Base-by-base conservation (phyloP, 2,888 invertebrate species). In the Stenoptilia bipunctidactyla region DNA sequence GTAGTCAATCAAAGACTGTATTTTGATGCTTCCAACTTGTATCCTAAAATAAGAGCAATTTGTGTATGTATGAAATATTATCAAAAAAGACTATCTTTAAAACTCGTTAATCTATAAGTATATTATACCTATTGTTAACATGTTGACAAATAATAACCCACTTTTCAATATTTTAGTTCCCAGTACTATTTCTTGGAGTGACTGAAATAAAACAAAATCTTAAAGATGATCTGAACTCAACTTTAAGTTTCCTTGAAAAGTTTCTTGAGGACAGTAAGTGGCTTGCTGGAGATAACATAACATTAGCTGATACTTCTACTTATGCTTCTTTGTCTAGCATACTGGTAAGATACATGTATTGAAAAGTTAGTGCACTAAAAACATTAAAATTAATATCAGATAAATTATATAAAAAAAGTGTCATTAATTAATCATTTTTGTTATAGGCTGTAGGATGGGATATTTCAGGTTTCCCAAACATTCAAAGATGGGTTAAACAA, bases 271-370 rank as follows among this genome's bases (percentile, higher is more conserved):
- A 73, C 13, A 83, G 77, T 36, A 77, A 86, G 47, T 90, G 88
- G 85, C 86, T 88, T 20, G 85, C 88, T 15, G 90, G 89, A 4
- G 77, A 88, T 35, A 66, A 82, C 37, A 62, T 86, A 27, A 90
- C 90, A 10, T 84, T 90, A 44, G 90, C 90, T 27, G 90, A 91
- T 56, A 85, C 87, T 49, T 79, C 85, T 4, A 77, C 88, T 40
- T 83, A 85, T 42, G 84, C 89, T 12, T 86, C 88, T 3, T 36
- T 88, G 14, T 77, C 86, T 3, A 84, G 76, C 49, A 83, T 88
- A 53, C 62, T 84, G 53, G 88, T 88, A 71, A 74, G 80, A 48
- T 25, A 9, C 25, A 25, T 25, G n/a, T n/a, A n/a, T n/a, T n/a
- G n/a, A n/a, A n/a, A n/a, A n/a, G n/a, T n/a, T n/a, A n/a, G n/a